Conservation (phyloP, 2,113 vertebrate genomes). For the Clinocottus analis region DNA sequence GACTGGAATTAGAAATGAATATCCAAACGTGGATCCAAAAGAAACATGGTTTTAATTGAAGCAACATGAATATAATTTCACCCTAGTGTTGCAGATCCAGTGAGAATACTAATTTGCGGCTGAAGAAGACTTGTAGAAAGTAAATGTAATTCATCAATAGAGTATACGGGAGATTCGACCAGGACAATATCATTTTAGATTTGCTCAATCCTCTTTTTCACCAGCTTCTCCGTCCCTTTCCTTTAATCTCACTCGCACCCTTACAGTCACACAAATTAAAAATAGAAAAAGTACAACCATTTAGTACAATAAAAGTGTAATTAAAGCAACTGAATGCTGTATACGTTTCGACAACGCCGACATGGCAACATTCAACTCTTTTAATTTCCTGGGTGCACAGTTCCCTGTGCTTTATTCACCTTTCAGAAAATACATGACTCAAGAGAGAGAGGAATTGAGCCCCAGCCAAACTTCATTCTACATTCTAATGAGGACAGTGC, state of each 20-base stretch:
- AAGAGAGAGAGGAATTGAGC: conserved; percentile 22
- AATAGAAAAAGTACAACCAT: background rate
- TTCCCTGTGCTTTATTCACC: conserved; percentile 41
- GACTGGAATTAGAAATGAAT: conserved; percentile 35
- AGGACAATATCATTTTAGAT: conserved; percentile 6
- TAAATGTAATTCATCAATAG: conserved; percentile 23
- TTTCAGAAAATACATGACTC: conserved; percentile 34
- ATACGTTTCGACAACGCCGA: background rate
- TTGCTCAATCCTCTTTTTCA: conserved; percentile 13
- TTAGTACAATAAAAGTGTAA: background rate
- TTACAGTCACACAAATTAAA: background rate
- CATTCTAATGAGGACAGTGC: conserved; percentile 72
- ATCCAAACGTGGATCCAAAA: conserved; percentile 43
- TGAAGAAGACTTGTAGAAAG: conserved; percentile 6
- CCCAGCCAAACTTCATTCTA: conserved; percentile 40
- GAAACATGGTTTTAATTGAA: conserved; percentile 59
- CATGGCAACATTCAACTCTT: background rate
- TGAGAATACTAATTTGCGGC: conserved; percentile 43
- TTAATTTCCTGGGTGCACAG: conserved; percentile 12
- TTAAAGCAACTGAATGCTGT: background rate
- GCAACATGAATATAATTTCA: conserved; percentile 41
- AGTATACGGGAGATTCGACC: background rate
- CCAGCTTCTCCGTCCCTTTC: background rate
- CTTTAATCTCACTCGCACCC: background rate
- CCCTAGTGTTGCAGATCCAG: conserved; percentile 23